A percentile compares a stretch with the other conserved stretches of the same genome.
Conservation (phyloP, 2,797 vertebrate species). For the Scyliorhinus canicula region DNA sequence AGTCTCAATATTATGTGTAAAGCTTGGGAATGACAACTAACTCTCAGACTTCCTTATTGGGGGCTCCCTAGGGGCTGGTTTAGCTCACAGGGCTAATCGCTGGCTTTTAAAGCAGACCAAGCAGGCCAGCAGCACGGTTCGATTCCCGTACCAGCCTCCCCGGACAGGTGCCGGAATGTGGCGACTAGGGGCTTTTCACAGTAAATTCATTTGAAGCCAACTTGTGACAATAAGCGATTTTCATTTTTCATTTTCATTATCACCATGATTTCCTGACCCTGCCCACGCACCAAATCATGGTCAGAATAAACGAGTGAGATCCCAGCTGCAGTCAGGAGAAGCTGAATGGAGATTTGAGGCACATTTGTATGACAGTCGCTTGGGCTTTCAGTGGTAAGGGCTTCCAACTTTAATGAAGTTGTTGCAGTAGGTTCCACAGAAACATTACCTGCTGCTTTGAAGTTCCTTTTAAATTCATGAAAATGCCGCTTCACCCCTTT, state of each 20-base stretch:
- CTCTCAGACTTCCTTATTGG: background rate
- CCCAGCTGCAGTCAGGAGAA: background rate
- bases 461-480: background rate
- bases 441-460: background rate
- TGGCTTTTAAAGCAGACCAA: too few species aligned
- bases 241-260: too few species aligned
- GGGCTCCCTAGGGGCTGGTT: too few species aligned
- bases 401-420: background rate
- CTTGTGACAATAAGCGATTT: too few species aligned
- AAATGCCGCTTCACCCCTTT: background rate
- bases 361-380: background rate
- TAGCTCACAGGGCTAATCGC: too few species aligned
- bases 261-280: background rate
- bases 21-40: too few species aligned
- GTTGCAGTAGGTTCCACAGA: background rate
- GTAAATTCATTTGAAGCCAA: too few species aligned
- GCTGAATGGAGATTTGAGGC: background rate
- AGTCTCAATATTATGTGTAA: background rate
- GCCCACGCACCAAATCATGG: background rate
- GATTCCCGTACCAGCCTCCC: too few species aligned
- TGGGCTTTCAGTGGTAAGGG: background rate
- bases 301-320: background rate
- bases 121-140: too few species aligned
- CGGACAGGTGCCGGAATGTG: too few species aligned
- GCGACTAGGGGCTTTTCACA: too few species aligned